These are phyloP conservation scores for Torymus texanus DNA, from an alignment of 2,888 invertebrate species.

Conservation along the genomic window DNA sequence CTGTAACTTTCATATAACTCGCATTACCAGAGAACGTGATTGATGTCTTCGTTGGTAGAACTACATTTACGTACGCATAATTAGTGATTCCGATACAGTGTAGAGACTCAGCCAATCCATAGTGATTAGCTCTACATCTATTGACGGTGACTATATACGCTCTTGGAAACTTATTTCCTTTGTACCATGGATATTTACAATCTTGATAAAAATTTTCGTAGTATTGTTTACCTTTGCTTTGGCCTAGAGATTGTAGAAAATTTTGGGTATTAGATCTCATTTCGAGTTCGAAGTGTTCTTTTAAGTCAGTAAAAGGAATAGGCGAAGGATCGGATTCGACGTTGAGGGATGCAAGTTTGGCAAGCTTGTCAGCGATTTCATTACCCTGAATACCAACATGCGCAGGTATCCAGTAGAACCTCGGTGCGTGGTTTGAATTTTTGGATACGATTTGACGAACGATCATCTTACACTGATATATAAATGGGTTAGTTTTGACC, in stretches of 20 bases:
- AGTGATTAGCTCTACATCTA: not conserved
- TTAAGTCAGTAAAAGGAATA: not conserved
- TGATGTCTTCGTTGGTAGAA: slow-evolving; percentile 8
- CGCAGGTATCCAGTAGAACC: slow-evolving; percentile 4
- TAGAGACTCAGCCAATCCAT: not conserved
- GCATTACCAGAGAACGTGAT: slow-evolving; percentile 38
- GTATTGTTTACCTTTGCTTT: not conserved
- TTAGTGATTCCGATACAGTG: slow-evolving; percentile 14
- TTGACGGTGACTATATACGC: not conserved
- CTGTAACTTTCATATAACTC: not conserved
- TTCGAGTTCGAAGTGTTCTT: not conserved
- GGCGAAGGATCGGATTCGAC: not conserved
- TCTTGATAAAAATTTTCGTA: not conserved
- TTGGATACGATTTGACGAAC: not conserved
- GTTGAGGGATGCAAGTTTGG: not conserved
- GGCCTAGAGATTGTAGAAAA: not conserved
- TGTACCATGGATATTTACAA: not conserved
- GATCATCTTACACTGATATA: slow-evolving; percentile 9
- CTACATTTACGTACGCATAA: slow-evolving; percentile 11
- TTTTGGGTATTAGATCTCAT: not conserved
- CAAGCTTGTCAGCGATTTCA: not conserved
- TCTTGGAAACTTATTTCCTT: not conserved
- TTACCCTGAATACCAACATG: not conserved
- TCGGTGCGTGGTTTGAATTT: slow-evolving; percentile 7
- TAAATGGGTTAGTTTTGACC: slow-evolving; percentile 17